Base-by-base conservation (phyloP, 1,140 invertebrate species). In the Drosophila novamexicana region DNA sequence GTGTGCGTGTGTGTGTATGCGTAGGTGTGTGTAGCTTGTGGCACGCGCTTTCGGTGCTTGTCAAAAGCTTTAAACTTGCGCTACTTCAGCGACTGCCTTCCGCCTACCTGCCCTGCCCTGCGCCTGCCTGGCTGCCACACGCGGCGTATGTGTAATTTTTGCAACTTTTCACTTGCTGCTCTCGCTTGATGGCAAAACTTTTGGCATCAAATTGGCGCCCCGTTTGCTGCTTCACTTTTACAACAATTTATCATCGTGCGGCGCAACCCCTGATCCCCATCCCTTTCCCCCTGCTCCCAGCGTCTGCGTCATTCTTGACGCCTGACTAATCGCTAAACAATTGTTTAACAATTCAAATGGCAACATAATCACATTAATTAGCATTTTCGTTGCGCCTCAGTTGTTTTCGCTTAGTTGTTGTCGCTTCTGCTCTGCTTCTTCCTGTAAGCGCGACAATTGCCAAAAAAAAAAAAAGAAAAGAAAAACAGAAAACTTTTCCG, bases 341-440 rank as follows among this genome's bases (percentile, higher is more conserved):
- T 89, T 89, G 84, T 89, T 89, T 78, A 84, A 89, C 84, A 88
- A 88, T 88, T 78, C 69, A 83, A 88, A 88, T 57, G 74, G 79
- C 84, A 81, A 75, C 84, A 84, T 89, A 89, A 89, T 89, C 84
- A 79, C 85, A 89, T 89, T 89, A 89, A 89, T 89, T 89, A 89
- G 77, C 84, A 84, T 89, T 89, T 75, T 89, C 70, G 78, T 58
- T 84, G 77, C 68, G 80, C 80, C 49, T 89, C 69, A 68, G 66
- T 64, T 74, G 49, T 1, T 44, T 57, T 44, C 36, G 22, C 16
- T 47, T 52, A 50, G 57, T 61, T 54, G 47, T 36, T 39, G 36
- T 53, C 18, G 39, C 29, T 2, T 22, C 22, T 32, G 16, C 22
- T 58, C 49, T 58, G 63, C 29, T 44, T 52, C 42, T 67, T 61